Evolutionary conservation across 2,888 invertebrate species (phyloP).

Genomic region (Mycogona germanica): DNA sequence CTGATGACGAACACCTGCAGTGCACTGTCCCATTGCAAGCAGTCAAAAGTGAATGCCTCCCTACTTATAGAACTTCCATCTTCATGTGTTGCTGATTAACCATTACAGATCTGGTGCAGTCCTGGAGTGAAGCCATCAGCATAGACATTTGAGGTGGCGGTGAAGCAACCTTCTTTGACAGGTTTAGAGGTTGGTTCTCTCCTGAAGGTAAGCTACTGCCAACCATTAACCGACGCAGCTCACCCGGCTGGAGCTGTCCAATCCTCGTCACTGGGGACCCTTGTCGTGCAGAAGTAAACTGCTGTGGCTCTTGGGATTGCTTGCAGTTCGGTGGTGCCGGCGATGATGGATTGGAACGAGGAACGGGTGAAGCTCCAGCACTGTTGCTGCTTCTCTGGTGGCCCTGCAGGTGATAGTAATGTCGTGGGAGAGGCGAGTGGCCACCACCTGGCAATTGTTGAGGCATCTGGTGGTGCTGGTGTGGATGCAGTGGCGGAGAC

Average conservation of each 20-base stretch:
- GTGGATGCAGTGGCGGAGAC: constrained; percentile 4
- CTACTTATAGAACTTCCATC: constrained; percentile 12
- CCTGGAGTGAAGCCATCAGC: constrained; percentile 2
- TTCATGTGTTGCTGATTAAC: constrained; percentile 11
- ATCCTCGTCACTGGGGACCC: not conserved
- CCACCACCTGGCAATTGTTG: not conserved
- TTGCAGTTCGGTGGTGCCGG: too few species aligned
- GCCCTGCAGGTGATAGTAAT: constrained; percentile 19
- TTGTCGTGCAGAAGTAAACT: not conserved
- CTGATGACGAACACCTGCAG: too few species aligned
- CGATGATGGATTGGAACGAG: constrained; percentile 15
- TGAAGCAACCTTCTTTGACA: constrained; percentile 72
- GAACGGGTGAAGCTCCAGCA: too few species aligned
- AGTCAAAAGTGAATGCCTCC: too few species aligned
- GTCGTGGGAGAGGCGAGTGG: constrained; percentile 18
- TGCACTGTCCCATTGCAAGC: too few species aligned
- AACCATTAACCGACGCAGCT: not conserved
- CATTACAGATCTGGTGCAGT: not conserved
- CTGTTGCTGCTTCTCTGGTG: not conserved
- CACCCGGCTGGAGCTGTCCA: not conserved
- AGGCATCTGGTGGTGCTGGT: constrained; percentile 8
- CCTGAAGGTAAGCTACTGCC: too few species aligned
- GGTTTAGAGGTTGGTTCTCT: constrained; percentile 59
- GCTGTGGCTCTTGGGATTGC: too few species aligned
- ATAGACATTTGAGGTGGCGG: constrained; percentile 32